Conservation (phyloP, 2,113 vertebrate genomes). For the Takifugu bimaculatus region DNA sequence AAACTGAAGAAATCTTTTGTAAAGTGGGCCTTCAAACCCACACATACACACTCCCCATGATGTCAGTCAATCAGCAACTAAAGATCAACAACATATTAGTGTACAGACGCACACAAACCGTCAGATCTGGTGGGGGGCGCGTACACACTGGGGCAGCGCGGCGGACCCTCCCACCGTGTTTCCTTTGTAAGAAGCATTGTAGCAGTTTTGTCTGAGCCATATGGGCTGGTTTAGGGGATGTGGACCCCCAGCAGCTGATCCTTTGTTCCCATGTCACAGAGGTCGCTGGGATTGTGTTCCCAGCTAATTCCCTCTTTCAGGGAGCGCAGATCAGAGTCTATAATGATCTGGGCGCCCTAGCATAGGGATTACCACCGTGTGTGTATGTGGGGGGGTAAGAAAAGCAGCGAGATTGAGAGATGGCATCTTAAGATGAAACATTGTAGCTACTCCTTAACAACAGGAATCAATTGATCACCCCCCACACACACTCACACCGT, state of each 20-base stretch:
- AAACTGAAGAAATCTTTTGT: conserved; percentile 10
- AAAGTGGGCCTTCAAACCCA: neutral
- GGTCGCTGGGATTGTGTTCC: conserved; percentile 78
- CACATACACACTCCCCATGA: neutral
- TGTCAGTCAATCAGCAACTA: conserved; percentile 12
- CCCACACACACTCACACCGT: conserved; percentile 20
- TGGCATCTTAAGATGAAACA: conserved; percentile 66
- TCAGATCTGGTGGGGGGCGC: conserved; percentile 31
- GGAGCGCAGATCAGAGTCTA: conserved; percentile 77
- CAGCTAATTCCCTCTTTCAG: conserved; percentile 79
- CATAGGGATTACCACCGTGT: conserved; percentile 66
- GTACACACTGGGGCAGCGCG: conserved; percentile 36
- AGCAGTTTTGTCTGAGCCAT: conserved; percentile 79
- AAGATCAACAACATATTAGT: conserved; percentile 35
- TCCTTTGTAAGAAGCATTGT: conserved; percentile 74
- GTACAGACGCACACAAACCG: conserved; percentile 42
- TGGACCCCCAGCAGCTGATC: conserved; percentile 73
- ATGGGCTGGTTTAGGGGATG: conserved; percentile 75
- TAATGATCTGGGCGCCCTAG: conserved; percentile 76
- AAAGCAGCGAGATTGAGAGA: conserved; percentile 36
- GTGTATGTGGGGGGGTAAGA: conserved; percentile 20
- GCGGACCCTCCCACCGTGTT: conserved; percentile 71
- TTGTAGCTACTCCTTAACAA: conserved; percentile 52
- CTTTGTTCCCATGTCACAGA: conserved; percentile 73
- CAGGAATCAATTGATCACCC: conserved; percentile 53